Evolutionary conservation across 1,140 invertebrate species (phyloP).

Genomic region (Drosophila insularis): DNA sequence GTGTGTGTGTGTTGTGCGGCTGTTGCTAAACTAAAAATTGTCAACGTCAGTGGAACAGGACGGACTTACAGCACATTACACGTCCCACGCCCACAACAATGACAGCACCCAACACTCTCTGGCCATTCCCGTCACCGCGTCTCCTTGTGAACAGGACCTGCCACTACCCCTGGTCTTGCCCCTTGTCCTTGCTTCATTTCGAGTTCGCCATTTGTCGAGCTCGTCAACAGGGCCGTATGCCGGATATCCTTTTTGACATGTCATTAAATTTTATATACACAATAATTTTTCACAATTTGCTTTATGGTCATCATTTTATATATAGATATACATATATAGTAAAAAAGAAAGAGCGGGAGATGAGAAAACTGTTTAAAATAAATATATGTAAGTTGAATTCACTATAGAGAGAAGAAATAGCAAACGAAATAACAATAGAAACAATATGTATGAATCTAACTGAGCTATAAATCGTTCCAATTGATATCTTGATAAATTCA

Average conservation of each 20-base stretch:
- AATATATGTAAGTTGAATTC: neutral
- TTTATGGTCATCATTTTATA: conserved; percentile 69
- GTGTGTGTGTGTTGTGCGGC: conserved; percentile 19
- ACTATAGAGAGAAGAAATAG: neutral
- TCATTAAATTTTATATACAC: conserved; percentile 81
- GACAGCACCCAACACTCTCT: conserved; percentile 3
- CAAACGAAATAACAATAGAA: neutral
- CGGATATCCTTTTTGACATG: conserved; percentile 81
- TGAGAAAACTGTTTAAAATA: neutral
- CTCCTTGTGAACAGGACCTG: conserved; percentile 5
- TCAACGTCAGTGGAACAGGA: conserved; percentile 61
- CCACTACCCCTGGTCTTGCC: neutral
- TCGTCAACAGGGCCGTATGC: conserved; percentile 61
- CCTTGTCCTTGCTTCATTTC: conserved; percentile 7
- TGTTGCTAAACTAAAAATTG: conserved; percentile 68
- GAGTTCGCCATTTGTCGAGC: conserved; percentile 59
- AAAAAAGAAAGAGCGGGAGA: conserved; percentile 20
- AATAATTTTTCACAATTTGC: conserved; percentile 81
- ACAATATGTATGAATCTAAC: too few relatives aligned
- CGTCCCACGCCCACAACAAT: conserved; percentile 56
- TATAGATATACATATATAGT: conserved; percentile 8
- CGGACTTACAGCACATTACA: conserved; percentile 76
- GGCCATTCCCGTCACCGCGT: neutral
- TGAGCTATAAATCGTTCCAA: too few relatives aligned
- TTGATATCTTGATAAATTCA: too few relatives aligned